Base-by-base conservation (phyloP, 2,797 vertebrate species). In the Channa striata region DNA sequence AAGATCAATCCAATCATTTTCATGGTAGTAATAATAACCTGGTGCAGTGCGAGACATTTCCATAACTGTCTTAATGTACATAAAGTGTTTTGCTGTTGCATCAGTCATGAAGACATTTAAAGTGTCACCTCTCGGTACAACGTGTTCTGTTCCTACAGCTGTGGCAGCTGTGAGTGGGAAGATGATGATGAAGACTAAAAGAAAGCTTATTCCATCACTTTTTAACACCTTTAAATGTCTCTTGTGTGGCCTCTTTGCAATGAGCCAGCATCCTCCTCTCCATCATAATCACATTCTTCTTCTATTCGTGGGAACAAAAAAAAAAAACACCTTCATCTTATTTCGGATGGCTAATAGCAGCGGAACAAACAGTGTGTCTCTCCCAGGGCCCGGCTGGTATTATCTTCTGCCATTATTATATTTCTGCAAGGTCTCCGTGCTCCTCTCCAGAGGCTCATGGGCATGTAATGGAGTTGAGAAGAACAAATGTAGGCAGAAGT, bases 141-240 rank as follows among this genome's bases (percentile, higher is more conserved):
- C 77, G 36, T 59, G 87, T 90, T 86, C 86, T 68, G 74, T 82
- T 81, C 76, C 68, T 63, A 72, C 78, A 71, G 76, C 51, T 72
- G 78, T 8, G 65, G 79, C 84, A 80, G 80, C 84, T 81, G 86
- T 62, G 89, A 89, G 89, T 85, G 79, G 86, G 88, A 88, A 82
- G 80, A 86, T 21, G 80, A 85, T 72, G 77, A 80, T 56, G 79
- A 86, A 64, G 80, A 86, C 54, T 53, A 56, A 57, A 64, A 72
- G 49, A 68, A 61, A 76, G 76, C 87, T 85, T 84, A 84, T 81
- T 80, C 75, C 69, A 81, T 78, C 80, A 80, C 72, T 85, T 77
- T 81, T 87, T 83, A 80, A 83, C 83, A 90, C 76, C 81, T 81
- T 80, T n/a, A 74, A 63, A 88, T 83, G 72, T 78, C 68, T 83